Percentiles rank a stretch among this genome's conserved stretches.
These are phyloP conservation scores for Ectemnius cavifrons DNA, from an alignment of 2,888 invertebrate genomes.

Conservation along the genomic window DNA sequence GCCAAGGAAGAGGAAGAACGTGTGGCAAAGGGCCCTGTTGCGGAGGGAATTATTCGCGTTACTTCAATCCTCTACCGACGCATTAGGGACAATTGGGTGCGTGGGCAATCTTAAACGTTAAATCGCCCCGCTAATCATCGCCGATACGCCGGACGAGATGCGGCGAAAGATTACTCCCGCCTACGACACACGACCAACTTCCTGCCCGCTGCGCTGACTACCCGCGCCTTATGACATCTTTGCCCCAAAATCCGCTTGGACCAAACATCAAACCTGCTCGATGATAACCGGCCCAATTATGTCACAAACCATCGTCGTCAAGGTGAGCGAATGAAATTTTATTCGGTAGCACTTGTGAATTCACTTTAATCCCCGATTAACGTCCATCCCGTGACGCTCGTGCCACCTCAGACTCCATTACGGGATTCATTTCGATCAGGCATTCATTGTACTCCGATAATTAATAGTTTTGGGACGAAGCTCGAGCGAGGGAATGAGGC, in stretches of 20 bases:
- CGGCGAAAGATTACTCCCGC: conserved; percentile 56
- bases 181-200: conserved; percentile 61
- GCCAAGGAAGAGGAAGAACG: background rate
- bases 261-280: no score
- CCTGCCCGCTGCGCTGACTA: conserved; percentile 44
- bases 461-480: background rate
- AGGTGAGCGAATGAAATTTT: no score
- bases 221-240: no score
- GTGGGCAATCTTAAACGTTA: conserved; percentile 70
- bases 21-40: conserved; percentile 34
- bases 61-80: conserved; percentile 49
- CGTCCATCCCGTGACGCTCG: background rate
- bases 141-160: conserved; percentile 61
- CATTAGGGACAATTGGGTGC: conserved; percentile 64
- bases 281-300: no score
- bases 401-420: background rate
- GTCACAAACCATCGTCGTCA: no score
- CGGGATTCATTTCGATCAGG: no score
- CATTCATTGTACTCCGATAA: background rate
- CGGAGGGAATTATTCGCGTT: conserved; percentile 60
- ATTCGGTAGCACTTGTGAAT: background rate
- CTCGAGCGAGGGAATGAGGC: conserved; percentile 3
- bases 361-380: background rate
- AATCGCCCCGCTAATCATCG: conserved; percentile 66
- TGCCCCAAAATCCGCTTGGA: no score